phyloP scores from a whole-genome alignment of 2,113 vertebrate genomes.

The Corythoichthys intestinalis region DNA sequence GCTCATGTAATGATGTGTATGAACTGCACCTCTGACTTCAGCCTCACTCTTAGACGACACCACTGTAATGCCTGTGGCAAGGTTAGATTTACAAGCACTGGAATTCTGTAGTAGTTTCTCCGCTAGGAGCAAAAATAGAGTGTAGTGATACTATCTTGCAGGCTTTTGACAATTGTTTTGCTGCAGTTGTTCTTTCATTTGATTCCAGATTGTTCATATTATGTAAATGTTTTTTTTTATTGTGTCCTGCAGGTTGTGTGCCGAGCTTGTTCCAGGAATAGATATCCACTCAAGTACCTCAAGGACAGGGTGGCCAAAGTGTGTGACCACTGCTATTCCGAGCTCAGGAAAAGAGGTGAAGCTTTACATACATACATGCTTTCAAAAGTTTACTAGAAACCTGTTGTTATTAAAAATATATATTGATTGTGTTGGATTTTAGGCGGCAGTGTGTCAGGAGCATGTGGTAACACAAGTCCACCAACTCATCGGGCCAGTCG shows the following conservation, averaged over 20 bases:
- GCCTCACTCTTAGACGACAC: slow-evolving; percentile 87
- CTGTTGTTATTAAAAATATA: neutral
- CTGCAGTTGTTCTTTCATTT: neutral
- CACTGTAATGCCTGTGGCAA: slow-evolving; percentile 96
- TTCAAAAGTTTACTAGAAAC: neutral
- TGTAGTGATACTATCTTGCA: too few species aligned
- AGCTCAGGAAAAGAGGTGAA: slow-evolving; percentile 85
- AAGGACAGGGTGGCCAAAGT: slow-evolving; percentile 93
- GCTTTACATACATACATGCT: neutral
- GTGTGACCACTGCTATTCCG: slow-evolving; percentile 86
- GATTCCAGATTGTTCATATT: neutral
- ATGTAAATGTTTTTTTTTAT: neutral
- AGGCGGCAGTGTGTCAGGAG: slow-evolving; percentile 62
- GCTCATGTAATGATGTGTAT: slow-evolving; percentile 95
- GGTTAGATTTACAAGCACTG: slow-evolving; percentile 61
- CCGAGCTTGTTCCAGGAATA: slow-evolving; percentile 89
- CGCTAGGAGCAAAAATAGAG: too few species aligned
- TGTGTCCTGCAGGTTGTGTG: slow-evolving; percentile 83
- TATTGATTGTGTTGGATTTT: slow-evolving; percentile 11
- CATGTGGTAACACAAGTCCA: slow-evolving; percentile 67
- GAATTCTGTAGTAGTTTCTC: neutral
- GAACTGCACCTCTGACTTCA: slow-evolving; percentile 93
- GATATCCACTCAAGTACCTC: slow-evolving; percentile 94
- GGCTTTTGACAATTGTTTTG: neutral
- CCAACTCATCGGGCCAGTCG: slow-evolving; percentile 77